Percentiles rank a stretch among this genome's conserved stretches.
These are phyloP conservation scores for Vesta saturnalis DNA, from an alignment of 2,888 invertebrate genomes.

Conservation along the genomic window DNA sequence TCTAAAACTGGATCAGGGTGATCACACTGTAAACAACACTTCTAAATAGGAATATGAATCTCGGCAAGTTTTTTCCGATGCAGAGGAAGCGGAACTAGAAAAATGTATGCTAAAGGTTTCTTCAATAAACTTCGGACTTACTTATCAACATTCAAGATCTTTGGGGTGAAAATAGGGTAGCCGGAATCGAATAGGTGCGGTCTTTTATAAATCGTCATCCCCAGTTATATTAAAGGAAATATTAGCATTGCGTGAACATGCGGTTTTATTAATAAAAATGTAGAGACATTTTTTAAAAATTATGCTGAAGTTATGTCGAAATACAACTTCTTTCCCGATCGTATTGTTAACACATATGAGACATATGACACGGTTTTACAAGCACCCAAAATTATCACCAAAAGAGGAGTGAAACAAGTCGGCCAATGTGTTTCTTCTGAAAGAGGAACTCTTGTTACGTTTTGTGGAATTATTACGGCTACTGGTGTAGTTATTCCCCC, in stretches of 20 bases:
- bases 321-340: not conserved
- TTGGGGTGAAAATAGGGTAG: not conserved
- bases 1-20: not conserved
- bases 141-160: not conserved
- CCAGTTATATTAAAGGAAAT: not conserved
- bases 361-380: slow-evolving; percentile 48
- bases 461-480: too few relatives aligned
- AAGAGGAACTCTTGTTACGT: slow-evolving; percentile 45
- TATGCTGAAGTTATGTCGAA: not conserved
- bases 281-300: not conserved
- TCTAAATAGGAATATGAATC: not conserved
- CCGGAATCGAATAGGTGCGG: not conserved
- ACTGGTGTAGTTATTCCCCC: too few relatives aligned
- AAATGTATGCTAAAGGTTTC: not conserved
- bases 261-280: not conserved
- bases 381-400: slow-evolving; percentile 41
- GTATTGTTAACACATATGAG: slow-evolving; percentile 40
- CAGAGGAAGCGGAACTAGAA: not conserved
- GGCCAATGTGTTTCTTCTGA: slow-evolving; percentile 44
- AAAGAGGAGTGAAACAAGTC: slow-evolving; percentile 41
- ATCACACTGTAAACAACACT: not conserved
- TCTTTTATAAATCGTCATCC: not conserved
- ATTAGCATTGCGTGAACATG: not conserved
- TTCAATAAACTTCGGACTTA: too few relatives aligned
- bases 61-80: not conserved